Evolutionary conservation across 2,113 vertebrate genomes (phyloP).

Genomic region (Melanerpes formicivorus): DNA sequence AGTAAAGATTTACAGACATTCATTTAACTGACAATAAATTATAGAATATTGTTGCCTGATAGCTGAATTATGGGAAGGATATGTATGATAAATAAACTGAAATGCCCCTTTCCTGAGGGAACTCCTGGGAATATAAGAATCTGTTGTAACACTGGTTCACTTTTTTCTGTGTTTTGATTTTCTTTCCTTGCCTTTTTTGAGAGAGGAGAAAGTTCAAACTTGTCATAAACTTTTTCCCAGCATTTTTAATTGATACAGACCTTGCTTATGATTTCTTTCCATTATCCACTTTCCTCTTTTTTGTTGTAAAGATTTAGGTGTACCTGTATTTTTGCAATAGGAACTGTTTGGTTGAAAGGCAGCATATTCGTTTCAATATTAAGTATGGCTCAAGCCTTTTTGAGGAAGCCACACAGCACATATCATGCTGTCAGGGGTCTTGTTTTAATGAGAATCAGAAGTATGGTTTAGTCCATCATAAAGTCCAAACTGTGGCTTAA

Average conservation of each 20-base stretch:
- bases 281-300: not conserved
- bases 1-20: not conserved
- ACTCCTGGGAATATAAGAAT: not conserved
- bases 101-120: not conserved
- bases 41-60: not conserved
- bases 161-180: not conserved
- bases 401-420: not conserved
- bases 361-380: not conserved
- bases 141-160: not conserved
- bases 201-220: not conserved
- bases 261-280: not conserved
- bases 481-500: not conserved
- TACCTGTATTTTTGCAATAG: not conserved
- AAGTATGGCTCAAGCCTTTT: not conserved
- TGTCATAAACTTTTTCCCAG: not conserved
- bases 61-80: conserved; percentile 11
- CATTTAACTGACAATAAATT: conserved; percentile 26
- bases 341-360: not conserved
- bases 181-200: not conserved
- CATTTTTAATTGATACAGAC: not conserved
- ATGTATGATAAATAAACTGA: not conserved
- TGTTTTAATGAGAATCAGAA: not conserved
- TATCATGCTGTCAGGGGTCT: not conserved
- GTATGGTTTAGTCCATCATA: not conserved
- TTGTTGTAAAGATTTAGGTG: not conserved